Evolutionary conservation across 2,113 vertebrate genomes (phyloP).

Genomic region (Nibea albiflora): DNA sequence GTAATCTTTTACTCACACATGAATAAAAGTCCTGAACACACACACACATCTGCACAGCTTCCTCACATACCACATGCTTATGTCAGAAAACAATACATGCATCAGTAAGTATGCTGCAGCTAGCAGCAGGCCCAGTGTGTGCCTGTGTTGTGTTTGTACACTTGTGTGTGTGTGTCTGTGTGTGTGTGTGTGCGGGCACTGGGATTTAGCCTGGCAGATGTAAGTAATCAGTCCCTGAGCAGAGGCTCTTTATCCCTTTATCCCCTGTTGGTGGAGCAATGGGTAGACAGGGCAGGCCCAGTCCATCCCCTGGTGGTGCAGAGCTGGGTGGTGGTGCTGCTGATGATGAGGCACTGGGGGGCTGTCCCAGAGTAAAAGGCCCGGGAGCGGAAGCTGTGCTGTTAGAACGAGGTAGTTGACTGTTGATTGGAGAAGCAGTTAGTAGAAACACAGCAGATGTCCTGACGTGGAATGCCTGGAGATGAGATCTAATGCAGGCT

Average conservation of each 20-base stretch:
- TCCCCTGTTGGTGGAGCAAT: slow-evolving; percentile 88
- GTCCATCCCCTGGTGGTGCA: slow-evolving; percentile 68
- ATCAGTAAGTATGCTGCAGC: slow-evolving; percentile 65
- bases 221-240: slow-evolving; percentile 89
- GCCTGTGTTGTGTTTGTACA: slow-evolving; percentile 54
- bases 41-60: slow-evolving; percentile 19
- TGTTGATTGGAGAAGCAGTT: slow-evolving; percentile 14
- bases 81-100: slow-evolving; percentile 75
- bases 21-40: slow-evolving; percentile 31
- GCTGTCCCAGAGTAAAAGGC: slow-evolving; percentile 28
- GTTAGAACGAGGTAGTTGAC: background rate
- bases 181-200: slow-evolving; percentile 71
- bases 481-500: slow-evolving; percentile 7
- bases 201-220: slow-evolving; percentile 90
- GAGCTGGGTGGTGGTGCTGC: slow-evolving; percentile 73
- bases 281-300: slow-evolving; percentile 78
- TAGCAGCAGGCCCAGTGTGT: slow-evolving; percentile 64
- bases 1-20: slow-evolving; percentile 37
- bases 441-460: slow-evolving; percentile 40
- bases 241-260: slow-evolving; percentile 93
- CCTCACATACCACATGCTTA: slow-evolving; percentile 59
- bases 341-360: slow-evolving; percentile 53
- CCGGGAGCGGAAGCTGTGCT: slow-evolving; percentile 7
- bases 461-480: slow-evolving; percentile 4
- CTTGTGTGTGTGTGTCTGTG: slow-evolving; percentile 64